phyloP scores from a whole-genome alignment of 2,888 invertebrate genomes.

The Brachypalpus laphriformis region DNA sequence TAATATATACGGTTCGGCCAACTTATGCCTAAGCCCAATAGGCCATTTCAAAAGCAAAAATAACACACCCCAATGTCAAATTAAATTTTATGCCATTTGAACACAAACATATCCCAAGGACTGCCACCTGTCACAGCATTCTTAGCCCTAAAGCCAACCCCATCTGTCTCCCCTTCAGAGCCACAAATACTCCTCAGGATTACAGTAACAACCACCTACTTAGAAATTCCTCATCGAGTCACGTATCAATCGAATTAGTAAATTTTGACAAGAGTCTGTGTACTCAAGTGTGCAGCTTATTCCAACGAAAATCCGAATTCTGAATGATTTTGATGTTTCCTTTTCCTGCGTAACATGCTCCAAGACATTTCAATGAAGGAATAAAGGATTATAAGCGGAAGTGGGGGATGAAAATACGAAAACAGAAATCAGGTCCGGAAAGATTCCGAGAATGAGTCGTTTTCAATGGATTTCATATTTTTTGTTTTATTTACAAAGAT shows the following conservation, averaged over 20 bases:
- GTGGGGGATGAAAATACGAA: background rate
- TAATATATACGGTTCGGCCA: no score
- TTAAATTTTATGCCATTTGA: background rate
- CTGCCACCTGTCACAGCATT: background rate
- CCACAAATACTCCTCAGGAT: background rate
- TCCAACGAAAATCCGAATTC: background rate
- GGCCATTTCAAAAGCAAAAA: background rate
- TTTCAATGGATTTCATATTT: slow-evolving; percentile 9
- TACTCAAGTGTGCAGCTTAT: slow-evolving; percentile 3
- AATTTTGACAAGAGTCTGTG: background rate
- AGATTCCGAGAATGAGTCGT: background rate
- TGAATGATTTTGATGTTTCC: background rate
- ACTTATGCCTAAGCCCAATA: background rate
- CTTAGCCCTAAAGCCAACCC: background rate
- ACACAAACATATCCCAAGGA: background rate
- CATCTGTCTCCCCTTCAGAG: background rate
- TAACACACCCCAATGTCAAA: background rate
- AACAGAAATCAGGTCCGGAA: background rate
- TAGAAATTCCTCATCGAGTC: background rate
- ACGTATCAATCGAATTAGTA: background rate
- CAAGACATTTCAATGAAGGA: background rate
- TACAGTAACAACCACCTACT: background rate
- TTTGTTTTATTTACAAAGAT: background rate
- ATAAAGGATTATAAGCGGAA: background rate
- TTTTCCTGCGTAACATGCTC: background rate